Conservation (phyloP, 2,797 vertebrate species). For the Platalea minor region DNA sequence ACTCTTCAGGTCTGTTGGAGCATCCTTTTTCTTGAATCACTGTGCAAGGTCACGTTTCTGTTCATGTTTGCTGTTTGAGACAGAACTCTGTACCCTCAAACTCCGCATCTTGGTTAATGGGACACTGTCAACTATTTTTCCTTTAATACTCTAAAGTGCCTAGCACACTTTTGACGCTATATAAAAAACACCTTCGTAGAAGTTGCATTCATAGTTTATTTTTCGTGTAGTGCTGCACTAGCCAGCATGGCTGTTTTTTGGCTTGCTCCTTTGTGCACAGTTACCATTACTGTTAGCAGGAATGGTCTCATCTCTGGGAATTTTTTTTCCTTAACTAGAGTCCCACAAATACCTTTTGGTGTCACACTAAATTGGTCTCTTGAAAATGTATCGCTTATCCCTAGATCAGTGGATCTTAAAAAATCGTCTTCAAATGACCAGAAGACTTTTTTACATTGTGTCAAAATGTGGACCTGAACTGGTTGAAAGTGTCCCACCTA, state of each 20-base stretch:
- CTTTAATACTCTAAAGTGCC: slow-evolving; percentile 69
- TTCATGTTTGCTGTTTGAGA: slow-evolving; percentile 43
- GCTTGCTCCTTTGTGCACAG: slow-evolving; percentile 64
- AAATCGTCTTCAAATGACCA: not conserved
- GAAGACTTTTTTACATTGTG: not conserved
- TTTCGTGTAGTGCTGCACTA: slow-evolving; percentile 54
- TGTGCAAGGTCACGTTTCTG: slow-evolving; percentile 58
- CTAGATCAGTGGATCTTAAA: not conserved
- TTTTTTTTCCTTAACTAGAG: slow-evolving; percentile 41
- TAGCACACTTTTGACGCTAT: slow-evolving; percentile 65
- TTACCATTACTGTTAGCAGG: slow-evolving; percentile 30
- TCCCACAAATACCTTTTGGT: slow-evolving; percentile 54
- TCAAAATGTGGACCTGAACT: slow-evolving; percentile 12
- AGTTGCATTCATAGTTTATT: slow-evolving; percentile 30
- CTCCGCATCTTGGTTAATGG: slow-evolving; percentile 28
- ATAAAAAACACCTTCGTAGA: slow-evolving; percentile 38
- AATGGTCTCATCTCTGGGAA: slow-evolving; percentile 61
- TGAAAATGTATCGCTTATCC: not conserved
- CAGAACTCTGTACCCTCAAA: slow-evolving; percentile 50
- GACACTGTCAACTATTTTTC: slow-evolving; percentile 58
- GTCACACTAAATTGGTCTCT: not conserved
- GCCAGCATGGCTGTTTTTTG: slow-evolving; percentile 42
- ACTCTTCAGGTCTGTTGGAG: slow-evolving; percentile 32
- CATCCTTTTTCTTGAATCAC: slow-evolving; percentile 60
- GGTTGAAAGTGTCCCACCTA: slow-evolving; percentile 5